Evolutionary conservation across 1,140 invertebrate genomes (phyloP), one percentile per base, ranked within the genome.

Genomic region (Lutraria rhynchaena): DNA sequence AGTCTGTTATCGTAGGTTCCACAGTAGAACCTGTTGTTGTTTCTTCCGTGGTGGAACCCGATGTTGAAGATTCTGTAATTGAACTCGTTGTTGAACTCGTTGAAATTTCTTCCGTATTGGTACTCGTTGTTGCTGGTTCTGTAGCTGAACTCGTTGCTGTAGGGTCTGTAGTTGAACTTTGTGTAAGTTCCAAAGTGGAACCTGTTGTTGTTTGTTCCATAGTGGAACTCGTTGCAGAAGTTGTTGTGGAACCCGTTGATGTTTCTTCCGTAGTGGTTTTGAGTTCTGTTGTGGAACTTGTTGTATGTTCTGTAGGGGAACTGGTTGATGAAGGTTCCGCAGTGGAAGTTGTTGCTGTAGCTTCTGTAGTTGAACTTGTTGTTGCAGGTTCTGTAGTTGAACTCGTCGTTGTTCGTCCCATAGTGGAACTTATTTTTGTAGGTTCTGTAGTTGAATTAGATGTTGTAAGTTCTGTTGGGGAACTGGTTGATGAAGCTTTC

Each of bases 401-500:
- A n/a, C n/a, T n/a, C 19, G 71, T 33, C 51, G 81, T 46, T 76
- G 53, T 44, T n/a, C 17, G 19, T 41, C 27, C 22, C 15, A 35
- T 15, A 22, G 19, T 37, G 15, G 35, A 15, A 24, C 4, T 41
- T 29, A 31, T 29, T 24, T 15, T n/a, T n/a, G n/a, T n/a, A n/a
- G n/a, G n/a, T n/a, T n/a, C n/a, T n/a, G n/a, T n/a, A n/a, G n/a
- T 33, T 51, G 53, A 19, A 5, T 15, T 35, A 51, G 80, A 13
- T 41, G 80, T 4, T 51, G n/a, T 2, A 44, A 9, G 24, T 22
- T 15, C 22, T 24, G 69, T 44, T 61, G 69, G 33, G 74, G 69
- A 49, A 2, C 49, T 35, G 19, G 53, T 22, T 31, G 53, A 11
- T 29, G 57, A 17, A 51, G 24, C 15, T 49, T 46, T 24, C 29